Conservation (phyloP, 2,113 vertebrate genomes). For the Sinocyclocheilus rhinocerous region DNA sequence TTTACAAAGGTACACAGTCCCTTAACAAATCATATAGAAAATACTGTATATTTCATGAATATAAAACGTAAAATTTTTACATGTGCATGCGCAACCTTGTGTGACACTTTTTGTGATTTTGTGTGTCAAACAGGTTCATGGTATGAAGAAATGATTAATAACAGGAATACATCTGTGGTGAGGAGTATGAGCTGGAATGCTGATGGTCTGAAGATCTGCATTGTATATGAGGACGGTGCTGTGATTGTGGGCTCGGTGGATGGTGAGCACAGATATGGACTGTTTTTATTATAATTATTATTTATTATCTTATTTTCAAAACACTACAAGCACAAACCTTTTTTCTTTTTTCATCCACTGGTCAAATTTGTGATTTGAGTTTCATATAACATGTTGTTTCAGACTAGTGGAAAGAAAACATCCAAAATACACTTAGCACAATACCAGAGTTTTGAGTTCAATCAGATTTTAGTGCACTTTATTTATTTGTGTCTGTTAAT, state of each 20-base stretch:
- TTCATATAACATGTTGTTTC: neutral
- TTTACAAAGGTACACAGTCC: constrained; percentile 87
- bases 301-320: neutral
- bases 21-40: neutral
- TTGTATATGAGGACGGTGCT: constrained; percentile 97
- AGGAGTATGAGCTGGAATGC: constrained; percentile 99
- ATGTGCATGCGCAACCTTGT: neutral
- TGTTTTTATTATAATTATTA: neutral
- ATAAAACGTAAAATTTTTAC: no score
- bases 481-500: neutral
- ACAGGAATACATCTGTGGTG: constrained; percentile 96
- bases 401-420: neutral
- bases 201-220: constrained; percentile 97
- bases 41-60: no score
- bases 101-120: neutral
- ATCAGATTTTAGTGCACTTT: neutral
- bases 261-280: constrained; percentile 74
- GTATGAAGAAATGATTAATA: constrained; percentile 99
- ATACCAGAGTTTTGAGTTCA: neutral
- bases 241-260: constrained; percentile 98
- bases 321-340: neutral
- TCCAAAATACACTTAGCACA: neutral
- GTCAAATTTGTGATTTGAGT: neutral
- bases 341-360: no score
- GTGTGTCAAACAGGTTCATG: constrained; percentile 80